Evolutionary conservation across 2,797 vertebrate species (phyloP), one percentile per base, ranked within the genome.

Genomic region (Schizothorax lantsangensis): DNA sequence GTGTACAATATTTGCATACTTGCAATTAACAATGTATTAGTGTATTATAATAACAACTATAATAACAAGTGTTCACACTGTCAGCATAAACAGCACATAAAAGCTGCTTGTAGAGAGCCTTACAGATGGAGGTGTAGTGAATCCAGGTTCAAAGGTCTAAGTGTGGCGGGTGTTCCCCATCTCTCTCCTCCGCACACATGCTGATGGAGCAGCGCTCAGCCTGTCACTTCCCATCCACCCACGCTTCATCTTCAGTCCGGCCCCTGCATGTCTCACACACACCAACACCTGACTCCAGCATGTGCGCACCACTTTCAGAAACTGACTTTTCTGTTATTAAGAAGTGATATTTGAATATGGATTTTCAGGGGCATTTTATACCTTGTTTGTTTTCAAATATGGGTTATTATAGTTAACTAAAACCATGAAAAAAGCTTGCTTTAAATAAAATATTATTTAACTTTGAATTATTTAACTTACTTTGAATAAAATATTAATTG

Each of bases 181-280:
- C 43, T 43, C 43, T 43, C 43, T 43, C 82, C 79, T 36, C 21
- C 12, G 14, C 43, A 77, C 72, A 36, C 71, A 30, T 11, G 0
- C 40, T 62, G 74, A 62, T 43, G 36, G 54, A 90, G 83, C 85
- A 85, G 79, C 12, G 72, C 81, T 85, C 84, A 84, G 84, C 12
- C 88, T 90, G 90, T 91, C 90, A 89, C 86, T 83, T 88, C 83
- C 83, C 45, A 89, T 85, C 86, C 86, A 81, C 90, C 89, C 85
- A 88, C 78, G 73, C 84, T 84, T 88, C 78, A 38, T 91, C 90
- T n/a, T 38, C 84, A 17, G 57, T 71, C 68, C 81, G 59, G 26
- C 57, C 38, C 82, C 71, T 75, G 40, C 57, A 62, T 30, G 8
- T 36, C 43, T 68, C 73, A 84, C 82, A 74, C 80, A 72, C 74